Conservation (phyloP, 2,113 vertebrate genomes). For the Pontoporia blainvillei region DNA sequence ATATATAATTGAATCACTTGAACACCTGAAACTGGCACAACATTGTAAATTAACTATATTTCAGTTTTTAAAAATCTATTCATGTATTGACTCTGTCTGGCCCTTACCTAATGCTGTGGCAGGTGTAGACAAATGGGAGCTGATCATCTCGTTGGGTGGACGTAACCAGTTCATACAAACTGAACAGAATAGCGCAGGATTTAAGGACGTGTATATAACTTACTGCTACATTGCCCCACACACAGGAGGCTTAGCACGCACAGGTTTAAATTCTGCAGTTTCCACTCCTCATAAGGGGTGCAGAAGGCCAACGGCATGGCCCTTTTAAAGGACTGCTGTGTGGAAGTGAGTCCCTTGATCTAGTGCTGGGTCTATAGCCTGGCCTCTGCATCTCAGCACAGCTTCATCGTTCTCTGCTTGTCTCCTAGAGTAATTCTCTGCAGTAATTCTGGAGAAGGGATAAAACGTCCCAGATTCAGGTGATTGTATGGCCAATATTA, state of each 20-base stretch:
- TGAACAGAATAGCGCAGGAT: neutral
- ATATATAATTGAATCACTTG: neutral
- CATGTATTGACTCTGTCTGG: neutral
- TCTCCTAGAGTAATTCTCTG: rapidly evolving
- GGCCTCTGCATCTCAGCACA: neutral
- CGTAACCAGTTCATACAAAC: neutral
- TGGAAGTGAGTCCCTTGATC: neutral
- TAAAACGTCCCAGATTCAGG: neutral
- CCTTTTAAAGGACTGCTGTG: neutral
- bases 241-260: neutral
- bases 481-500: neutral
- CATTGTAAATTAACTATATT: neutral
- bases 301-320: neutral
- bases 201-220: too few relatives aligned
- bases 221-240: neutral
- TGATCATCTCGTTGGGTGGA: neutral
- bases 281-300: too few relatives aligned
- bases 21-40: neutral
- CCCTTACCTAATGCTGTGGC: neutral
- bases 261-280: neutral
- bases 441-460: neutral
- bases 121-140: neutral
- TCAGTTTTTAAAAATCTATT: neutral
- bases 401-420: neutral
- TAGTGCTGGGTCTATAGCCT: rapidly evolving